These are phyloP conservation scores for Parnassius apollo DNA, from an alignment of 2,888 invertebrate genomes.

Conservation along the genomic window DNA sequence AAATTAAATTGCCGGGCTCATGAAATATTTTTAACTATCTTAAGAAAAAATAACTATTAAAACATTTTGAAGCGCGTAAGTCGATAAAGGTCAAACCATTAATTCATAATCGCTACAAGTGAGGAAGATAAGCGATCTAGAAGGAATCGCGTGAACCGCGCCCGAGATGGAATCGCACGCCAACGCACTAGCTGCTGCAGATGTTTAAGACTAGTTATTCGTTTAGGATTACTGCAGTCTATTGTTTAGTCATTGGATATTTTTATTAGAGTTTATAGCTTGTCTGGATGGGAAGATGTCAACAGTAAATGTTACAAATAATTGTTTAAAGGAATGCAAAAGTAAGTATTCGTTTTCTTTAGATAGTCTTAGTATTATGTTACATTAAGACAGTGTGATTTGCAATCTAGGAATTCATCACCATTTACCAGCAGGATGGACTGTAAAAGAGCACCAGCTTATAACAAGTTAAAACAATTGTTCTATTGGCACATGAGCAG, in stretches of 20 bases:
- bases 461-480: too few species aligned
- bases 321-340: not conserved
- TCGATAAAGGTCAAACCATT: slow-evolving; percentile 35
- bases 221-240: not conserved
- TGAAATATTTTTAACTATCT: too few species aligned
- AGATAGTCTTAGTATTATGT: too few species aligned
- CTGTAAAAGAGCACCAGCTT: too few species aligned
- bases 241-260: slow-evolving; percentile 22
- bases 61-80: slow-evolving; percentile 31
- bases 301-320: slow-evolving; percentile 8
- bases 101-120: slow-evolving; percentile 41
- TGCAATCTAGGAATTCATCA: too few species aligned
- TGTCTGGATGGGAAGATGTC: not conserved
- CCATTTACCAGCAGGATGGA: too few species aligned
- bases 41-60: too few species aligned
- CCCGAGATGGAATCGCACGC: slow-evolving; percentile 49
- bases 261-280: slow-evolving; percentile 25
- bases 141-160: slow-evolving; percentile 37
- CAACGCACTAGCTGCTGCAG: slow-evolving; percentile 39
- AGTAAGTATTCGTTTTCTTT: too few species aligned
- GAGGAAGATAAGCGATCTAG: slow-evolving; percentile 48
- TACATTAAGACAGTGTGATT: too few species aligned
- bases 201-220: not conserved
- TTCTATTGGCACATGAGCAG: too few species aligned
- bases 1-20: too few species aligned